Evolutionary conservation across 2,113 vertebrate genomes (phyloP).

Genomic region (Anhinga anhinga): DNA sequence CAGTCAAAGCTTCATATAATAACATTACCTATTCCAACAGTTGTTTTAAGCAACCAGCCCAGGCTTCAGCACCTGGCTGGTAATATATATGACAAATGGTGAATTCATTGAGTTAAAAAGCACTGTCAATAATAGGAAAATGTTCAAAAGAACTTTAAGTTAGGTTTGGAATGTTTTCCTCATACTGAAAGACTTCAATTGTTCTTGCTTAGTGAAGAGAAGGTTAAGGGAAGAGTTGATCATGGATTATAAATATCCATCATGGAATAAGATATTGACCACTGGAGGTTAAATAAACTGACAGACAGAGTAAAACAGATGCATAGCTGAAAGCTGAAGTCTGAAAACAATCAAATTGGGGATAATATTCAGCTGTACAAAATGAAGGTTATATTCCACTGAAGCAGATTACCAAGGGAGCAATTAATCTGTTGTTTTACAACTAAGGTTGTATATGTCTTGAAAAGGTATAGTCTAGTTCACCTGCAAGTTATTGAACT

Average conservation of each 20-base stretch:
- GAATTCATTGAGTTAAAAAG: not conserved
- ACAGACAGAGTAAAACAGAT: not conserved
- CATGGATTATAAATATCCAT: not conserved
- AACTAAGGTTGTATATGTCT: not conserved
- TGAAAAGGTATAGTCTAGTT: not conserved
- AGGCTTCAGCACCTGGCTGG: not conserved
- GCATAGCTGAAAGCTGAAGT: not conserved
- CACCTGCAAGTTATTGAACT: not conserved
- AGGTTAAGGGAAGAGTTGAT: not conserved
- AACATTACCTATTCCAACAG: not conserved
- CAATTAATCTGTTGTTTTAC: not conserved
- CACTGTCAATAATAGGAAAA: not conserved
- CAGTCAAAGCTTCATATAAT: not conserved
- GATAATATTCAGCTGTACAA: not conserved
- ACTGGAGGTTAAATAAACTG: not conserved
- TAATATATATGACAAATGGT: not conserved
- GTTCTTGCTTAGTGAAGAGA: not conserved
- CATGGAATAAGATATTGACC: not conserved
- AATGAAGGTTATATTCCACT: not conserved
- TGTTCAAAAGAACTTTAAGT: not conserved
- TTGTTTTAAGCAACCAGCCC: not conserved
- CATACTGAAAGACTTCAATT: not conserved
- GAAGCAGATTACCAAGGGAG: not conserved
- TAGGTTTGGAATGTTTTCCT: not conserved
- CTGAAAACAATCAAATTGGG: not conserved